Conservation (phyloP, 2,797 vertebrate species). For the Eulemur albifrons region DNA sequence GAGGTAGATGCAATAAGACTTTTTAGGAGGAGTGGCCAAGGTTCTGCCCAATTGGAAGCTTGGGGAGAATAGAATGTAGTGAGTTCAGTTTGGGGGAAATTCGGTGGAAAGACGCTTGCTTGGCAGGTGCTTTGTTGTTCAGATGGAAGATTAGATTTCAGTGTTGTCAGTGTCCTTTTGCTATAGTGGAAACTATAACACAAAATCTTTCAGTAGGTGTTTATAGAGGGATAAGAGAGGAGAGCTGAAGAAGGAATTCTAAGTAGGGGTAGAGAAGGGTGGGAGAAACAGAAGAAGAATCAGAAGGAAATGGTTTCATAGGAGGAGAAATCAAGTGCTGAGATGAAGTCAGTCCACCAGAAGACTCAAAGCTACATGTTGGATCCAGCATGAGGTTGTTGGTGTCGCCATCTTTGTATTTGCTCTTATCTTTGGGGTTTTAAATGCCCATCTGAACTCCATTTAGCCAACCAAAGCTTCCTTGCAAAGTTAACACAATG, state of each 20-base stretch:
- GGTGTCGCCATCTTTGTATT: background rate
- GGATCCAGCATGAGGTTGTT: background rate
- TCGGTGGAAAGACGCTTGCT: background rate
- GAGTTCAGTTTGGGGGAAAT: background rate
- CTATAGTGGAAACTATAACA: background rate
- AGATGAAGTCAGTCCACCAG: background rate
- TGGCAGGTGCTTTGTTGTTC: background rate
- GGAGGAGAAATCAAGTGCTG: background rate
- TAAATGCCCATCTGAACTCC: background rate
- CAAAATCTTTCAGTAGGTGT: background rate
- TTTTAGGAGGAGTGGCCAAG: background rate
- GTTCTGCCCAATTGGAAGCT: background rate
- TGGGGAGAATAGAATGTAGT: background rate
- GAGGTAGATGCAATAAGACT: background rate
- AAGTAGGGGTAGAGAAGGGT: no score
- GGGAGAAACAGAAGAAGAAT: background rate
- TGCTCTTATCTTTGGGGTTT: background rate
- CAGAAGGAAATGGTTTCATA: background rate
- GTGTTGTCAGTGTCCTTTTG: background rate
- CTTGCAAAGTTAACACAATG: background rate
- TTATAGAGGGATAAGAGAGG: background rate
- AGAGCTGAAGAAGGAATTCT: background rate
- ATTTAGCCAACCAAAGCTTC: background rate
- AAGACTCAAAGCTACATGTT: rapidly evolving
- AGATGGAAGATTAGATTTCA: background rate